These are phyloP conservation scores for Alectura lathami DNA, from an alignment of 2,113 vertebrate genomes.

Conservation along the genomic window DNA sequence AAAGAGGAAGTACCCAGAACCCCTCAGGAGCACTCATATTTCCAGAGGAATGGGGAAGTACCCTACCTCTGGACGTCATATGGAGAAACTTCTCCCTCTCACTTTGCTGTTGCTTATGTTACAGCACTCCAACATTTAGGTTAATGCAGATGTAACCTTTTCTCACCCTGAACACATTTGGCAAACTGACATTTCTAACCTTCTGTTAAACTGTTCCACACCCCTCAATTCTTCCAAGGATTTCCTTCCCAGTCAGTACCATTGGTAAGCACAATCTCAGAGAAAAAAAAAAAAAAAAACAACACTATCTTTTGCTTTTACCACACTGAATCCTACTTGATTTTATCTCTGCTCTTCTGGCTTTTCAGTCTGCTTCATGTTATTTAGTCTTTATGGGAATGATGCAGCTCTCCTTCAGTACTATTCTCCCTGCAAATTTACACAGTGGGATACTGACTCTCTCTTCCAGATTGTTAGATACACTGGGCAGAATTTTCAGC, in stretches of 20 bases:
- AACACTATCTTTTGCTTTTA: background rate
- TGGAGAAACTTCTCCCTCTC: background rate
- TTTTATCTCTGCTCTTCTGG: background rate
- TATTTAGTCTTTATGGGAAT: background rate
- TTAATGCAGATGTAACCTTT: background rate
- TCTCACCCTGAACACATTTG: background rate
- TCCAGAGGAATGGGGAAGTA: background rate
- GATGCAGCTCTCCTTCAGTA: background rate
- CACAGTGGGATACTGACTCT: background rate
- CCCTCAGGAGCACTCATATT: background rate
- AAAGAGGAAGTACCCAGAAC: background rate
- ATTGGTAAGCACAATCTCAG: background rate
- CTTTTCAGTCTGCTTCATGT: background rate
- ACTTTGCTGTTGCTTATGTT: background rate
- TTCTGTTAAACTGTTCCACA: background rate
- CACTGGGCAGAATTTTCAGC: background rate
- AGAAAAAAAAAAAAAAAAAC: background rate
- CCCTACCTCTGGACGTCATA: background rate
- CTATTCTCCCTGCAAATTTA: background rate
- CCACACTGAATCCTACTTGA: background rate
- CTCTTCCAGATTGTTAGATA: background rate
- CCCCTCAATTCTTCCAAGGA: background rate
- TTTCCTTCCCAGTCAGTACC: background rate
- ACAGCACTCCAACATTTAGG: background rate
- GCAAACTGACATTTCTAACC: background rate